These are phyloP conservation scores for Pedicia rivosa DNA, from an alignment of 2,888 invertebrate genomes.

Conservation along the genomic window DNA sequence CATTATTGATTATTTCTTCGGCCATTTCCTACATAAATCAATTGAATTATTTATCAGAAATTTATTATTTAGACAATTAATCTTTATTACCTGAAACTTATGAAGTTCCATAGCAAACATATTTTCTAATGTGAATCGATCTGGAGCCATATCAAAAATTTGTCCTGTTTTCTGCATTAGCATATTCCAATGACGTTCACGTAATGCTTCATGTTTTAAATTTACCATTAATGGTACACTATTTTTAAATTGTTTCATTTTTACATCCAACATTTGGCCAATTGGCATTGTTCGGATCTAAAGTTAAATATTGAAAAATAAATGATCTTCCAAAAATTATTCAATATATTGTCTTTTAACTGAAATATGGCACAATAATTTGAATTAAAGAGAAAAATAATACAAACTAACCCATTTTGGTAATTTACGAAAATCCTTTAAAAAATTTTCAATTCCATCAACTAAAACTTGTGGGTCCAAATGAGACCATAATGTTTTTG, in stretches of 20 bases:
- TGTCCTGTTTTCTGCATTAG: constrained; percentile 72
- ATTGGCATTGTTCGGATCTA: constrained; percentile 36
- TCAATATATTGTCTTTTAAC: too few species aligned
- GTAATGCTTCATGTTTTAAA: constrained; percentile 76
- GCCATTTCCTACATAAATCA: constrained; percentile 42
- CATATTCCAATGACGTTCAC: constrained; percentile 80
- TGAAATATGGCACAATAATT: background rate
- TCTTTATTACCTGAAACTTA: constrained; percentile 44
- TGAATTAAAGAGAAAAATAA: constrained; percentile 6
- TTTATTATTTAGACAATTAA: background rate
- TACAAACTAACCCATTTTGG: constrained; percentile 40
- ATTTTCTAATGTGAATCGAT: constrained; percentile 78
- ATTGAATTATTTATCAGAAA: background rate
- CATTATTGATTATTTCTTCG: constrained; percentile 71
- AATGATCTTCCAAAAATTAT: background rate
- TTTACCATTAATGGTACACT: constrained; percentile 81
- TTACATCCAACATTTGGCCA: constrained; percentile 55
- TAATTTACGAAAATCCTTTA: constrained; percentile 62
- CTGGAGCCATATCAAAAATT: constrained; percentile 73
- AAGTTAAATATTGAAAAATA: background rate
- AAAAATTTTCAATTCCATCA: constrained; percentile 73
- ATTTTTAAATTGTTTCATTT: constrained; percentile 77
- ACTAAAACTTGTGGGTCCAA: constrained; percentile 69
- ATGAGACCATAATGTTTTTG: constrained; percentile 75
- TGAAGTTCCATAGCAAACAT: constrained; percentile 88